Evolutionary conservation across 2,797 vertebrate species (phyloP).

Genomic region (Gobionotothen gibberifrons): DNA sequence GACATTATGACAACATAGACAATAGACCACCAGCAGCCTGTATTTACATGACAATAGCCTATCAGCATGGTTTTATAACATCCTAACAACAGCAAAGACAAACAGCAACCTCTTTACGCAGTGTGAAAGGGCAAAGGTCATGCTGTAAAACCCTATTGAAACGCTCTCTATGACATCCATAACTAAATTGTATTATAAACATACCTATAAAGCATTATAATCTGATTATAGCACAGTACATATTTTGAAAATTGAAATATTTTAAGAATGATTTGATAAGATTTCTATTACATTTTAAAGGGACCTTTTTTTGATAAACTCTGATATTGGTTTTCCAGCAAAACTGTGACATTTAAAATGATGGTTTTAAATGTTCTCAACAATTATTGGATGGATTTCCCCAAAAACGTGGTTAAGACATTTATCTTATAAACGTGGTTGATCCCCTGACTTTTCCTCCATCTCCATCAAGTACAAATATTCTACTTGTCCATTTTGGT

Average conservation of each 20-base stretch:
- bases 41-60: conserved; percentile 66
- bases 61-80: conserved; percentile 38
- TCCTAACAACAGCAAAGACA: conserved; percentile 52
- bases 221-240: no score
- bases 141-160: conserved; percentile 5
- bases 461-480: no score
- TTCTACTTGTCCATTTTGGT: no score
- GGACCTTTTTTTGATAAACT: background rate
- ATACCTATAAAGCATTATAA: no score
- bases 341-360: background rate
- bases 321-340: background rate
- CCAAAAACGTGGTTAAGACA: background rate
- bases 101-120: conserved; percentile 50
- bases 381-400: background rate
- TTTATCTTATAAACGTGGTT: background rate
- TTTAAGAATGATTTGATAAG: background rate
- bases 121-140: conserved; percentile 48
- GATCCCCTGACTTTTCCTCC: background rate
- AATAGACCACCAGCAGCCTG: conserved; percentile 39
- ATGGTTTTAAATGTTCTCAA: background rate
- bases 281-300: background rate
- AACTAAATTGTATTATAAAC: no score
- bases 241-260: no score
- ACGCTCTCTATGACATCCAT: no score
- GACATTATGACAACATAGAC: conserved; percentile 20